Evolutionary conservation across 2,113 vertebrate genomes (phyloP), one percentile per base, ranked within the genome.

Genomic region (Tragelaphus strepsiceros): DNA sequence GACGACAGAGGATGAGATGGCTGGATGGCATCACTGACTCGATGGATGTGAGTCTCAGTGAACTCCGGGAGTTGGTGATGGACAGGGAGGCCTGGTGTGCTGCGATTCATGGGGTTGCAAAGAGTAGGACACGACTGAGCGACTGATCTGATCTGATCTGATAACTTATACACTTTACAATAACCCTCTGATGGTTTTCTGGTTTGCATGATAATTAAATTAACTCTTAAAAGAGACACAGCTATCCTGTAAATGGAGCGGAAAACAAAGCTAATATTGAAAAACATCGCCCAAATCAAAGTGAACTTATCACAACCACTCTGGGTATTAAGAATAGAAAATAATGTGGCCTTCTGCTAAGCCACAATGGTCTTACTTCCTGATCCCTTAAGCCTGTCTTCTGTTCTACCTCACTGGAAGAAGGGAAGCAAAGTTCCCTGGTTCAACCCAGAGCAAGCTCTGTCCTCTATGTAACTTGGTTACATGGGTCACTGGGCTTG

Each of bases 321-420:
- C 30, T 81, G 21, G n/a, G 35, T 56, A 39, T 77, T 74, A 96
- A 97, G 95, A 93, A 83, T 53, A 88, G 24, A 81, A 96, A 92
- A 82, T 43, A 59, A 17, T 16, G 14, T 59, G 11, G 77, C 21
- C 62, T 43, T 91, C 83, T 71, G 46, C 46, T 77, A 90, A 90
- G 24, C 74, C 49, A 32, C 17, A 10, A 85, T 32, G 24, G 86
- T 67, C 26, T 92, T 80, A 54, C 32, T 56, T 90, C 53, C 21
- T n/a, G 46, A n/a, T 15, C 43, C 46, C 54, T 85, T 61, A 62
- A 43, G 49, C 39, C 10, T 58, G n/a, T 39, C 54, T 35, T 89
- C 43, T 30, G 51, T 80, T 39, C 22, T 13, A 96, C 1, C n/a
- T 15, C 46, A 17, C 0, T 24, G 49, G 71, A 30, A n/a, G 43